Base-by-base conservation (phyloP, 2,888 invertebrate genomes). In the Anorthoa munda region DNA sequence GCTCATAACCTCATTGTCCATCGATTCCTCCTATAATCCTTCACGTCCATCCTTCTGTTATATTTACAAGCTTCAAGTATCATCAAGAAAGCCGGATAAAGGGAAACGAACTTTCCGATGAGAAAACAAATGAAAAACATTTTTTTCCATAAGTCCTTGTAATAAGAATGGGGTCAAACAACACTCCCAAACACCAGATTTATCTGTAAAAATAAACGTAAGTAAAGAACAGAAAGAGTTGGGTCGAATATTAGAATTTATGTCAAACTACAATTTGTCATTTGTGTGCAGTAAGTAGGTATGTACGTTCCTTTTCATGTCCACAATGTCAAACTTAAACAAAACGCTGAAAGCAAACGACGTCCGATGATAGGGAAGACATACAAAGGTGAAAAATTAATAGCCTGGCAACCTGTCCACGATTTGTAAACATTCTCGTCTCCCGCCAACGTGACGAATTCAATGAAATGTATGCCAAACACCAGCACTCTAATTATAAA, bases 1-100 rank as follows among this genome's bases (percentile, higher is more conserved):
- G 89, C 84, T 90, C 89, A 90, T 92, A 93, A 93, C 92, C 94
- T 93, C 93, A 85, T 92, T 93, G 92, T 90, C 91, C 93, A 93
- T 93, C 92, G 93, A 93, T 93, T 94, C 91, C 90, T 87, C 81
- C 87, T 85, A 83, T 88, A 91, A 91, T 90, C 91, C 90, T 81
- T 84, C 76, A 78, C 51, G 45, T 69, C 66, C 77, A 76, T 85
- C 87, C 85, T 85, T 81, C 83, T 83, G 86, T 87, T 89, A 88
- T 83, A 88, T 88, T 89, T 89, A 88, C 85, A 81, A 75, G 73
- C 70, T 79, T 60, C 45, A 17, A 60, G 60, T 60, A 82, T 78
- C 75, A 59, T 13, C 21, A 23, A 75, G n/a, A 66, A 80, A 81
- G 48, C 71, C 72, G 67, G 72, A 76, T 79, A 80, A 66, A 79